These are phyloP conservation scores for Papilio protenor DNA, from an alignment of 2,888 invertebrate species.

Conservation along the genomic window DNA sequence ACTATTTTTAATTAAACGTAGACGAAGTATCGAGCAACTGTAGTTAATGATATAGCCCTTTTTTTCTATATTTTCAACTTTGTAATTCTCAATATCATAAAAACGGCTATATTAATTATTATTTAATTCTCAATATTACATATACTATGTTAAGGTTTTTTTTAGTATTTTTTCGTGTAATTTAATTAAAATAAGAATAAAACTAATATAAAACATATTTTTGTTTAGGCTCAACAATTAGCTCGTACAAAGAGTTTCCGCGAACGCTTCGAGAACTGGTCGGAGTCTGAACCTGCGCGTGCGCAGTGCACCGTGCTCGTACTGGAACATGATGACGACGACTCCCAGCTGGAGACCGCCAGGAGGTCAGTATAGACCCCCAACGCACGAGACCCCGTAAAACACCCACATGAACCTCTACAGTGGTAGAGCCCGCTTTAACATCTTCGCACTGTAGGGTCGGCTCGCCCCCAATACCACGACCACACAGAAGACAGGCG, in stretches of 20 bases:
- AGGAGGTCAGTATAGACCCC: conserved; percentile 83
- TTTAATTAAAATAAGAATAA: neutral
- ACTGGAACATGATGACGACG: conserved; percentile 80
- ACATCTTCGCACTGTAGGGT: no score
- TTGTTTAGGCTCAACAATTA: conserved; percentile 86
- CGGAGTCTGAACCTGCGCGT: conserved; percentile 85
- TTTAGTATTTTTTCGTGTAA: neutral
- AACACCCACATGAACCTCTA: neutral
- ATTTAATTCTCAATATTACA: no score
- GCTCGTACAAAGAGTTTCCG: conserved; percentile 93
- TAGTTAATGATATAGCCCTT: no score
- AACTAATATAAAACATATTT: neutral
- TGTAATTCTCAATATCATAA: no score
- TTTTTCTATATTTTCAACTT: no score
- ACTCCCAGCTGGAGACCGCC: conserved; percentile 93
- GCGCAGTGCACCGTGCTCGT: conserved; percentile 62
- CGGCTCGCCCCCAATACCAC: no score
- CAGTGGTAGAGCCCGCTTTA: no score
- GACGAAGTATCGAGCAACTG: no score
- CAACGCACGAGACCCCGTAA: neutral
- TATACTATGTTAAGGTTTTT: no score
- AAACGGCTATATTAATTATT: no score
- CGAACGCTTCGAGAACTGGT: conserved; percentile 95
- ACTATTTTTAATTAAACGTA: no score
- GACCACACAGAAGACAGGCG: no score